A percentile compares a stretch with the other conserved stretches of the same genome.
These are phyloP conservation scores for Apeltes quadracus DNA, from an alignment of 2,113 vertebrate genomes.

Conservation along the genomic window DNA sequence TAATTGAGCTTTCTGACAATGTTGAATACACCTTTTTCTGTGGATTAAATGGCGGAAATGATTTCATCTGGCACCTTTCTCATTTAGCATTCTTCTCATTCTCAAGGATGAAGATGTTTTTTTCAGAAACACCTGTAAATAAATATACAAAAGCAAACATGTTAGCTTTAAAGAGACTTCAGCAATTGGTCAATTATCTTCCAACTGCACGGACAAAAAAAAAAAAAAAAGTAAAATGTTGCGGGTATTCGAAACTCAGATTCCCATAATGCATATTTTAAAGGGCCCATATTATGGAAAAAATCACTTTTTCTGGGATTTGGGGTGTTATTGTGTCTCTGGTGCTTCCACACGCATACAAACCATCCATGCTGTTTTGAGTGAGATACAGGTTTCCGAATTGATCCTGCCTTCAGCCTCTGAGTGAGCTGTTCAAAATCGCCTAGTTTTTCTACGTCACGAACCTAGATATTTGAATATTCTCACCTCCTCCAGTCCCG, in stretches of 20 bases:
- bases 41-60: slow-evolving; percentile 65
- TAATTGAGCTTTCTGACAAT: slow-evolving; percentile 61
- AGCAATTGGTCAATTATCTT: slow-evolving; percentile 11
- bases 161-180: slow-evolving; percentile 25
- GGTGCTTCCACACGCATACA: too few species aligned
- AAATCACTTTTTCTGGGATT: too few species aligned
- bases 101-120: slow-evolving; percentile 84
- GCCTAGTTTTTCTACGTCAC: too few species aligned
- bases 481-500: too few species aligned
- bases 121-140: slow-evolving; percentile 84
- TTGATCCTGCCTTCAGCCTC: too few species aligned
- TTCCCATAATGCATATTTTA: background rate
- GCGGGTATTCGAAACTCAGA: background rate
- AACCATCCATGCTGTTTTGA: too few species aligned
- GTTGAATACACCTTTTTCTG: slow-evolving; percentile 56
- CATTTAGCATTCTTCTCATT: slow-evolving; percentile 79
- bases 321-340: too few species aligned
- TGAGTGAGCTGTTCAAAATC: too few species aligned
- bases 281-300: too few species aligned
- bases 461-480: too few species aligned
- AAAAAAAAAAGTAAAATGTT: background rate
- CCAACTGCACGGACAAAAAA: slow-evolving; percentile 1
- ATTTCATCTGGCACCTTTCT: slow-evolving; percentile 82
- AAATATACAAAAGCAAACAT: slow-evolving; percentile 61
- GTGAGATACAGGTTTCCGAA: too few species aligned